These are phyloP conservation scores for Aethina tumida DNA, from an alignment of 1,140 invertebrate genomes.

Conservation along the genomic window DNA sequence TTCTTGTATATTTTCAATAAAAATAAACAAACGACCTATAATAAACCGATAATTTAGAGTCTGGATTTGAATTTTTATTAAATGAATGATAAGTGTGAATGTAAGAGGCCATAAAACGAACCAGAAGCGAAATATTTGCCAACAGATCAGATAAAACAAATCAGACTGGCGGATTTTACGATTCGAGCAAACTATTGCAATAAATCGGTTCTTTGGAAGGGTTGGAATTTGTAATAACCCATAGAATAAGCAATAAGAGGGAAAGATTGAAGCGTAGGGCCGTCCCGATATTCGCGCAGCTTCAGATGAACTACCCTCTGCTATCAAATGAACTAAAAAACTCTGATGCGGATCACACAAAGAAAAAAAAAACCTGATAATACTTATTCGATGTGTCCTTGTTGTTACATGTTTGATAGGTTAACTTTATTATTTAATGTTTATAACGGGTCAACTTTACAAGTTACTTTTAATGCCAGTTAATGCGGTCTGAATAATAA, in stretches of 20 bases:
- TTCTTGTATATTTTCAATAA: no score
- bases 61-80: slow-evolving; percentile 1
- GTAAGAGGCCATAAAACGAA: background rate
- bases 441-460: no score
- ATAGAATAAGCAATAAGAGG: slow-evolving; percentile 24
- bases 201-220: slow-evolving; percentile 22
- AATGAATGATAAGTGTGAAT: slow-evolving; percentile 2
- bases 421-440: no score
- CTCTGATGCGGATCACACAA: no score
- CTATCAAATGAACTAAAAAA: slow-evolving; percentile 13
- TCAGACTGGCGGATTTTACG: slow-evolving; percentile 15
- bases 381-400: no score
- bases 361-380: no score
- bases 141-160: slow-evolving; percentile 19
- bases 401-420: no score
- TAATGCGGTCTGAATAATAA: no score
- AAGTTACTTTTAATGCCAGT: no score
- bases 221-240: slow-evolving; percentile 24
- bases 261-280: slow-evolving; percentile 11
- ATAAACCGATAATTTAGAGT: no score
- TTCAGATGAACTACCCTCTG: slow-evolving; percentile 11
- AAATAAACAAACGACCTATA: no score
- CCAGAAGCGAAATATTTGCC: slow-evolving; percentile 6
- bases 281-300: slow-evolving; percentile 11
- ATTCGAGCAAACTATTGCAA: slow-evolving; percentile 20